Evolutionary conservation across 2,113 vertebrate genomes (phyloP), one percentile per base, ranked within the genome.

Genomic region (Eclectus roratus): DNA sequence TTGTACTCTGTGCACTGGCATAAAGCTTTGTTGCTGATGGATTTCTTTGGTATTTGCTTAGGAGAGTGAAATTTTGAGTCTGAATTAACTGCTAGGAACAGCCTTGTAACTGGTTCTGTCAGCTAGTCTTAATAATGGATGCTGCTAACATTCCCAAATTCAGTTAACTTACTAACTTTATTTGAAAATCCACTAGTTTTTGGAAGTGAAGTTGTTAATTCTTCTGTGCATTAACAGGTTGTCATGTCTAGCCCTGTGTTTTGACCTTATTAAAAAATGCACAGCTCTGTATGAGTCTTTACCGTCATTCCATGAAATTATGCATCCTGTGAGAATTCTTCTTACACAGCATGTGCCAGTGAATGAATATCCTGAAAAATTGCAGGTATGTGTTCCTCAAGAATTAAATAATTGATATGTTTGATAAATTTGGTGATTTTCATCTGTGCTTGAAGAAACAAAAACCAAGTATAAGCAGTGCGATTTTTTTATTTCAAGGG

Each of bases 261-360:
- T 99, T 94, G 98, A 98, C 72, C 96, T 99, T 88, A 93, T 99
- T 91, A 98, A 98, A 96, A 98, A 87, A 66, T 98, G 98, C 60
- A 96, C 97, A 53, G 46, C 35, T 37, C 83, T 98, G 41, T 99
- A 99, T 76, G 91, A 97, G n/a, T 58, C 98, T 4, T 97, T 99
- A 68, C 87, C 98, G 0, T 98, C 98, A 3, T 99, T 99, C 88
- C 90, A 82, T 0, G 96, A 98, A 96, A 92, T 99, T 94, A 89
- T 98, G 70, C 92, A 94, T 93, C 98, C 99, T 74, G 93, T 99
- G 82, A 94, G 65, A 70, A 76, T 78, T 4, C 97, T 99, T 33
- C 98, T 99, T 15, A 95, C 56, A 1, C 91, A 98, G n/a, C 98
- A 98, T 47, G 56, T 98, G 33, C 95, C 96, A 13, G 50, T 90